phyloP scores from a whole-genome alignment of 1,140 invertebrate species.

The Cyrtorhinus lividipennis region DNA sequence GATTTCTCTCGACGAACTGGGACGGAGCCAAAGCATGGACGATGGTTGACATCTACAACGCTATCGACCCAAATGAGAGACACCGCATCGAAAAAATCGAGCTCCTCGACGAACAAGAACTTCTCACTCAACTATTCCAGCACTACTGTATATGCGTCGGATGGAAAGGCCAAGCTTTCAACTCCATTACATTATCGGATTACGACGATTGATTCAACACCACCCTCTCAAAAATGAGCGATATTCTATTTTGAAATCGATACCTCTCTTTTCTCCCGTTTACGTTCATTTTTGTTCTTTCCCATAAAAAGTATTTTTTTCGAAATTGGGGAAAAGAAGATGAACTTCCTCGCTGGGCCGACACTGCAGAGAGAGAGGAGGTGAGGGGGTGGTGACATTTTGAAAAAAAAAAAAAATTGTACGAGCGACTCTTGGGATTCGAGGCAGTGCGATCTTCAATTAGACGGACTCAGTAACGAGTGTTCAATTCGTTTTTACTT shows the following conservation, averaged over 20 bases:
- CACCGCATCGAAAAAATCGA: slow-evolving; percentile 74
- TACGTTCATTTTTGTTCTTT: not conserved
- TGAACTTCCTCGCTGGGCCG: slow-evolving; percentile 1
- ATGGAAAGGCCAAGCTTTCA: slow-evolving; percentile 45
- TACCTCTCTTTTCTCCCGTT: slow-evolving; percentile 2
- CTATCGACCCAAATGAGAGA: slow-evolving; percentile 57
- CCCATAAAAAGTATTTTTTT: no score
- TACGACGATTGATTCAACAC: slow-evolving; percentile 14
- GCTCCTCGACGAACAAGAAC: slow-evolving; percentile 65
- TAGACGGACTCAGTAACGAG: no score
- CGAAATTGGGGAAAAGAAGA: no score
- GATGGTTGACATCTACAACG: slow-evolving; percentile 78
- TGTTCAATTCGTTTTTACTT: no score
- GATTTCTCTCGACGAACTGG: slow-evolving; percentile 61
- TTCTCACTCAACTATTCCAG: slow-evolving; percentile 54
- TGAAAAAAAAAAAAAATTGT: not conserved
- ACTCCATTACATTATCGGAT: slow-evolving; percentile 3
- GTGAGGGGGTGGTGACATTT: not conserved
- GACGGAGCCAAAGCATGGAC: slow-evolving; percentile 66
- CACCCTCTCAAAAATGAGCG: slow-evolving; percentile 13
- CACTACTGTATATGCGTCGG: slow-evolving; percentile 80
- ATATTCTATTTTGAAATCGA: slow-evolving; percentile 12
- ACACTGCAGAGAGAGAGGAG: slow-evolving; percentile 1
- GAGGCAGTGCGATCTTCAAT: slow-evolving; percentile 9
- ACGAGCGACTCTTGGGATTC: not conserved